Percentiles rank a stretch among this genome's conserved stretches.
These are phyloP conservation scores for Spongia lamella DNA, from an alignment of 37 sponge, comb jelly and placozoan species.

Conservation along the genomic window DNA sequence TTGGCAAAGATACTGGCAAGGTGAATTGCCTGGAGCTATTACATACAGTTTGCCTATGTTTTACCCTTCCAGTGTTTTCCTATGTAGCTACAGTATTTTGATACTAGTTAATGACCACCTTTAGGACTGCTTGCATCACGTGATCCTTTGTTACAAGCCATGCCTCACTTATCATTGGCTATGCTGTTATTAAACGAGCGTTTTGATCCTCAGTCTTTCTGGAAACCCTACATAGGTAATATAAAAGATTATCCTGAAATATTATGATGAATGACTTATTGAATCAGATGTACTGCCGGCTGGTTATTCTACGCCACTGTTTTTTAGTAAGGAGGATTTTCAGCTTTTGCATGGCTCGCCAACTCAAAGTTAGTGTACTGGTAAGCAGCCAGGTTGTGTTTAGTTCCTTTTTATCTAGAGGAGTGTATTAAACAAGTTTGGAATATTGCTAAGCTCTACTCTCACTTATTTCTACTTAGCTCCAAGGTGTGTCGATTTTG, in stretches of 20 bases:
- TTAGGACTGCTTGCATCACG: slow-evolving; percentile 40
- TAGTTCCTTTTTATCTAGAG: slow-evolving; percentile 24
- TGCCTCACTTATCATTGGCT: slow-evolving; percentile 70
- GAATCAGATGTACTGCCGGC: slow-evolving; percentile 65
- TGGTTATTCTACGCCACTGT: slow-evolving; percentile 60
- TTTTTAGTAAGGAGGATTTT: slow-evolving; percentile 61
- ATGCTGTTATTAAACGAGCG: slow-evolving; percentile 70
- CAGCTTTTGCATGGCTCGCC: slow-evolving; percentile 56
- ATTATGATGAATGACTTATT: not conserved
- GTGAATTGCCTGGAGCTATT: too few relatives aligned
- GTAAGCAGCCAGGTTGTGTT: too few relatives aligned
- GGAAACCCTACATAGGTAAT: slow-evolving; percentile 84
- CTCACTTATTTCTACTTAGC: slow-evolving; percentile 50
- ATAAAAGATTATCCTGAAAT: not conserved
- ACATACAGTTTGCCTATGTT: too few relatives aligned
- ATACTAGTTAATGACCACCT: not conserved
- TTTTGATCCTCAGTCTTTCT: slow-evolving; percentile 42
- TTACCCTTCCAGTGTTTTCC: not conserved
- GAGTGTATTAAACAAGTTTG: slow-evolving; percentile 59
- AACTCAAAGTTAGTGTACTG: slow-evolving; percentile 29
- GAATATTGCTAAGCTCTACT: slow-evolving; percentile 64
- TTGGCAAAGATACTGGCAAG: not conserved
- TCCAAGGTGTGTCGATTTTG: slow-evolving; percentile 21
- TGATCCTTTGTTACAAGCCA: slow-evolving; percentile 57
- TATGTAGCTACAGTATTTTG: too few relatives aligned